A percentile compares a stretch with the other conserved stretches of the same genome.
These are phyloP conservation scores for Ceratina australensis DNA, from an alignment of 1,140 invertebrate genomes.

Conservation along the genomic window DNA sequence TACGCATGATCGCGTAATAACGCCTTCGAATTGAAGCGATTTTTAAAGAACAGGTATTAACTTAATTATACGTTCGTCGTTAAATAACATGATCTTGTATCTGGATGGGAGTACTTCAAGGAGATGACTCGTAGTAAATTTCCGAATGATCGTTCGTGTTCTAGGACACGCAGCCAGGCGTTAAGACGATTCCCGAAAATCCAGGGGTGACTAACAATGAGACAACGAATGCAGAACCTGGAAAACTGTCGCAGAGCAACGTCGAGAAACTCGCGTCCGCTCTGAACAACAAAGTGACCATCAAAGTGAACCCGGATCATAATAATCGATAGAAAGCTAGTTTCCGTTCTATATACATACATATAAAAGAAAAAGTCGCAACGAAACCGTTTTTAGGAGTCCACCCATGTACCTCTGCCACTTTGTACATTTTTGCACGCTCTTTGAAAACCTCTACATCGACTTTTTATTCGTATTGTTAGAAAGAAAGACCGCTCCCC, in stretches of 20 bases:
- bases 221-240: constrained; percentile 56
- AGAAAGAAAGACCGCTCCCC: constrained; percentile 48
- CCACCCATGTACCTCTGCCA: constrained; percentile 53
- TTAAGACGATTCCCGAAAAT: constrained; percentile 51
- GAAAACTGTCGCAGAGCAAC: constrained; percentile 63
- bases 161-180: constrained; percentile 48
- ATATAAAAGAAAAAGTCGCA: constrained; percentile 20
- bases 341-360: background rate
- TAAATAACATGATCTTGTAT: background rate
- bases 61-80: background rate
- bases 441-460: constrained; percentile 40
- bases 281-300: constrained; percentile 76
- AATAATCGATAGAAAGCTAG: constrained; percentile 70
- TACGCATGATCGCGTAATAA: too few species aligned
- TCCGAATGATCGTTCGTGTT: background rate
- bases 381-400: constrained; percentile 42
- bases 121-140: too few species aligned
- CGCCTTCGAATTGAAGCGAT: too few species aligned
- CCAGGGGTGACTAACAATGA: constrained; percentile 39
- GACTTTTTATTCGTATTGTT: constrained; percentile 41
- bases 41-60: background rate
- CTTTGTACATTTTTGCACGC: constrained; percentile 66
- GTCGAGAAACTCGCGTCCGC: constrained; percentile 74
- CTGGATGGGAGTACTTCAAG: background rate
- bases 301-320: constrained; percentile 75